Base-by-base conservation (phyloP, 2,888 invertebrate genomes). In the Caenorhabditis japonica region DNA sequence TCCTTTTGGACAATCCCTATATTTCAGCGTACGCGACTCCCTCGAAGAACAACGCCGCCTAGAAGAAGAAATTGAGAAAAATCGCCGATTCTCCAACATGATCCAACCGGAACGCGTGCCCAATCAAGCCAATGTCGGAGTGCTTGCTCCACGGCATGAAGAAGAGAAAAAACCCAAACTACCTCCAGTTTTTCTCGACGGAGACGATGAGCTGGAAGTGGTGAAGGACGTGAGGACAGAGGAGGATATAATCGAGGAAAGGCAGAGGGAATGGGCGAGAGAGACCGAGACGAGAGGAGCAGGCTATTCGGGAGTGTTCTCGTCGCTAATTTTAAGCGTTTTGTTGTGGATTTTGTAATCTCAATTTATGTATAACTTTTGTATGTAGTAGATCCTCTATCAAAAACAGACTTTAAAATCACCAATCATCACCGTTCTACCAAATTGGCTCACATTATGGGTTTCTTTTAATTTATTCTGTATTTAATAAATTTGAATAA, bases 381-480 rank as follows among this genome's bases (percentile, higher is more conserved):
- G 46, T 19, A 5, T 23, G n/a, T 17, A 4, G 4, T 12, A n/a
- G n/a, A n/a, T 15, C 41, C 39, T 43, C 46, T 39, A 39, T 27
- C 41, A 61, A 49, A 39, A 27, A 7, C 8, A 21, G 5, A 36
- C 44, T 38, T 27, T 25, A 27, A 13, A 46, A 46, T 15, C n/a
- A n/a, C n/a, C n/a, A n/a, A 27, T n/a, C 33, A 36, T 36, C 56
- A 51, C 33, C 51, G 53, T 51, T 55, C 43, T 52, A 68, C 68
- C 49, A 62, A 62, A 43, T 71, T 58, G 62, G 72, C 72, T 72
- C 72, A 72, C 58, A 72, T 21, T 72, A 72, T 72, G 72, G 72
- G 72, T 72, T 62, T 34, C 25, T 25, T 43, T 7, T 43, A 43
- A 56, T 43, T 43, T 33, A 44, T 56, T 43, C 34, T 5, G 13